Evolutionary conservation across 2,113 vertebrate genomes (phyloP).

Genomic region (Chaetodon auriga): DNA sequence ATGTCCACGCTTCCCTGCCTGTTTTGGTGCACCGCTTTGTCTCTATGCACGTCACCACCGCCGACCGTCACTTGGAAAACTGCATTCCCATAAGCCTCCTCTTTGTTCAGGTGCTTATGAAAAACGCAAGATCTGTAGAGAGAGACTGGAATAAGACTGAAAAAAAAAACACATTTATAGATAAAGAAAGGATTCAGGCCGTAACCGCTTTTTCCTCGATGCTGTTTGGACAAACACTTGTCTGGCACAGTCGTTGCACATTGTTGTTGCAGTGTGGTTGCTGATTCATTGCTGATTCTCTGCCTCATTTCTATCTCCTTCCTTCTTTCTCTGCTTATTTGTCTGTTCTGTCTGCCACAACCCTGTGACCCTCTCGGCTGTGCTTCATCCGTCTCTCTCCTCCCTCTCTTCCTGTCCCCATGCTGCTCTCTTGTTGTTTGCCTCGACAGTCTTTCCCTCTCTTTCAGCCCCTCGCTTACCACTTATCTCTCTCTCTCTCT

Average conservation of each 20-base stretch:
- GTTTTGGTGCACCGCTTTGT: not conserved
- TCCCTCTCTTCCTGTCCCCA: conserved; percentile 75
- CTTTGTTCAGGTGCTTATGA: not conserved
- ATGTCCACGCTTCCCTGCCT: not conserved
- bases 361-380: conserved; percentile 54
- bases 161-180: not conserved
- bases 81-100: not conserved
- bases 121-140: not conserved
- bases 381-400: conserved; percentile 55
- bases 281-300: conserved; percentile 39
- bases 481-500: conserved; percentile 6
- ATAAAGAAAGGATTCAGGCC: not conserved
- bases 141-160: not conserved
- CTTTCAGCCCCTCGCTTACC: conserved; percentile 11
- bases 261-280: conserved; percentile 18
- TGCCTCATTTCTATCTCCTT: conserved; percentile 22
- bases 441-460: conserved; percentile 25
- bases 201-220: not conserved
- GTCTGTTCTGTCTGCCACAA: conserved; percentile 33
- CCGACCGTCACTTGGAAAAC: not conserved
- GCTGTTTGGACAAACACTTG: conserved; percentile 1
- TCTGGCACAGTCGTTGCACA: conserved; percentile 1
- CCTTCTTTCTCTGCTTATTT: conserved; percentile 52
- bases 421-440: conserved; percentile 56
- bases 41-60: not conserved